Conservation (phyloP, 2,797 vertebrate species). For the Spheniscus humboldti region DNA sequence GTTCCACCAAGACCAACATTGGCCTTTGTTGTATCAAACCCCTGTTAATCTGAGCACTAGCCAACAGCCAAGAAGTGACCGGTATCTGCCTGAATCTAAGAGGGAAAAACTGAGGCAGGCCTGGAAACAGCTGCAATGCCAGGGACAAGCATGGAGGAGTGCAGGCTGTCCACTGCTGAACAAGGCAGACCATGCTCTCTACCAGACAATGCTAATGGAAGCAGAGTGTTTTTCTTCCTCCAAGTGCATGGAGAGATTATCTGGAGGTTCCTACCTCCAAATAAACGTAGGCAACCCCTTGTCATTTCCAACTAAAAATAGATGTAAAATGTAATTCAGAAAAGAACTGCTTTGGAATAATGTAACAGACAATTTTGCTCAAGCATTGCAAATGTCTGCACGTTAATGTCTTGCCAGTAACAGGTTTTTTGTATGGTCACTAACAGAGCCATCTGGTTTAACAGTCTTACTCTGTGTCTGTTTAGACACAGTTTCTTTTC, state of each 20-base stretch:
- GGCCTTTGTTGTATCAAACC: not conserved
- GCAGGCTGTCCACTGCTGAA: not conserved
- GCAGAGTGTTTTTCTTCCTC: not conserved
- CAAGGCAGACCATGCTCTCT: not conserved
- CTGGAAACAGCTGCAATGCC: not conserved
- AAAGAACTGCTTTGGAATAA: not conserved
- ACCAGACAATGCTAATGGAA: not conserved
- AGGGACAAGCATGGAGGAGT: not conserved
- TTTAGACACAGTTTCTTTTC: constrained; percentile 34
- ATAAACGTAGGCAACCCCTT: not conserved
- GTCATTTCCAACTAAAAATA: not conserved
- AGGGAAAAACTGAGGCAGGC: not conserved
- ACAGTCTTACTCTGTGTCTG: not conserved
- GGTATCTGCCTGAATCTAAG: not conserved
- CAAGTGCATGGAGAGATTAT: not conserved
- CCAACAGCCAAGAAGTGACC: not conserved
- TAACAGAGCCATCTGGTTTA: constrained; percentile 21
- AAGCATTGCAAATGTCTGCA: not conserved
- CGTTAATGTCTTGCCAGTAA: not conserved
- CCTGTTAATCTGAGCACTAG: not conserved
- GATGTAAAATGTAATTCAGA: not conserved
- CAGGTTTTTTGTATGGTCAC: not conserved
- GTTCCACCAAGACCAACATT: not conserved
- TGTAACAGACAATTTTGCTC: not conserved
- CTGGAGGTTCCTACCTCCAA: not conserved